Percentiles rank a stretch among this genome's conserved stretches.
Evolutionary conservation across 2,888 invertebrate species (phyloP).

Genomic region (Ferrisia virgata): DNA sequence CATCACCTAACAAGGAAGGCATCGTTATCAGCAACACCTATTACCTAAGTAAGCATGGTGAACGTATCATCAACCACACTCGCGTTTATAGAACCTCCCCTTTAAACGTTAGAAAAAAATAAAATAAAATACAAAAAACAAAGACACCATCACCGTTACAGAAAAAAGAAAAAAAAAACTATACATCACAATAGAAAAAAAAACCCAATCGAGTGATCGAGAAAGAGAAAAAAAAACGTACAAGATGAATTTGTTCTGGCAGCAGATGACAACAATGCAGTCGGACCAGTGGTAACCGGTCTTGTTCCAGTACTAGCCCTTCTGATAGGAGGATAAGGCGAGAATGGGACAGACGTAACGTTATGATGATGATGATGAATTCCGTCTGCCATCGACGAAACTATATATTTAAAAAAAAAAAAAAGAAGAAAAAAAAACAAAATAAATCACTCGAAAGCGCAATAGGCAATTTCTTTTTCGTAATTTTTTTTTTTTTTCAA

Average conservation of each 20-base stretch:
- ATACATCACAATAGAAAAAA: not conserved
- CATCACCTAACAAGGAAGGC: not conserved
- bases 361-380: conserved; percentile 43
- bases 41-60: no score
- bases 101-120: not conserved
- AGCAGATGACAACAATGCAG: conserved; percentile 19
- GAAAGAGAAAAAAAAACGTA: conserved; percentile 38
- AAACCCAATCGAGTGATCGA: not conserved
- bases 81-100: not conserved
- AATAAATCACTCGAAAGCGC: not conserved
- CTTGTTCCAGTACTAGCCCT: conserved; percentile 50
- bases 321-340: conserved; percentile 50
- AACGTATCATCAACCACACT: not conserved
- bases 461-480: not conserved
- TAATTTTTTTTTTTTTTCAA: no score
- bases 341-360: conserved; percentile 47
- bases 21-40: not conserved
- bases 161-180: no score
- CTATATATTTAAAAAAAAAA: conserved; percentile 30
- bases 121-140: not conserved
- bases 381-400: conserved; percentile 43
- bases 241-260: conserved; percentile 43
- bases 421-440: conserved; percentile 11
- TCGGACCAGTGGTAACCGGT: conserved; percentile 45
- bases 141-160: not conserved